Evolutionary conservation across 2,797 vertebrate genomes (phyloP).

Genomic region (Tapirus indicus): DNA sequence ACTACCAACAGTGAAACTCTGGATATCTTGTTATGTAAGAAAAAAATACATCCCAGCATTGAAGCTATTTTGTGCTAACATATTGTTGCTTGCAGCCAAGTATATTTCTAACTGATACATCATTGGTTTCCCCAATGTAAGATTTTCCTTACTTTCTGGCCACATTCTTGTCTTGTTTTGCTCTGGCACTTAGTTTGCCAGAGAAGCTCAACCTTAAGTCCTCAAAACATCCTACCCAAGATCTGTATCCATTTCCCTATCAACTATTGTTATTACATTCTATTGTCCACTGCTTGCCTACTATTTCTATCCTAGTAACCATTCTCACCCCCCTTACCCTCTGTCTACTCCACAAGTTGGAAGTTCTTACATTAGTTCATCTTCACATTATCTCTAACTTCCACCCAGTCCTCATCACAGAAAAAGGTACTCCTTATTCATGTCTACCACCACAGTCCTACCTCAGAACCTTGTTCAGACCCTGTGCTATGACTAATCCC

Average conservation of each 20-base stretch:
- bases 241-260: not conserved
- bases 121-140: not conserved
- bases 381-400: not conserved
- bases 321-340: not conserved
- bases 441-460: not conserved
- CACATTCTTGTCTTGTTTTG: not conserved
- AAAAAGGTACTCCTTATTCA: not conserved
- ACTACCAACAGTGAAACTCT: not conserved
- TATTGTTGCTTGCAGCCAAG: not conserved
- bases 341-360: not conserved
- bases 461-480: not conserved
- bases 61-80: not conserved
- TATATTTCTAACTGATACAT: not conserved
- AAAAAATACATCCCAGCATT: not conserved
- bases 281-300: not conserved
- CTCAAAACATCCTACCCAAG: not conserved
- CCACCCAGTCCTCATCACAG: not conserved
- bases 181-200: slow-evolving; percentile 17
- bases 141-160: not conserved
- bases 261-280: not conserved
- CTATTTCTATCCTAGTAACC: not conserved
- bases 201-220: not conserved
- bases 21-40: not conserved
- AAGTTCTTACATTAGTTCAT: not conserved
- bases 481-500: not conserved